Conservation (phyloP, 2,888 invertebrate genomes). For the Meta bourneti region DNA sequence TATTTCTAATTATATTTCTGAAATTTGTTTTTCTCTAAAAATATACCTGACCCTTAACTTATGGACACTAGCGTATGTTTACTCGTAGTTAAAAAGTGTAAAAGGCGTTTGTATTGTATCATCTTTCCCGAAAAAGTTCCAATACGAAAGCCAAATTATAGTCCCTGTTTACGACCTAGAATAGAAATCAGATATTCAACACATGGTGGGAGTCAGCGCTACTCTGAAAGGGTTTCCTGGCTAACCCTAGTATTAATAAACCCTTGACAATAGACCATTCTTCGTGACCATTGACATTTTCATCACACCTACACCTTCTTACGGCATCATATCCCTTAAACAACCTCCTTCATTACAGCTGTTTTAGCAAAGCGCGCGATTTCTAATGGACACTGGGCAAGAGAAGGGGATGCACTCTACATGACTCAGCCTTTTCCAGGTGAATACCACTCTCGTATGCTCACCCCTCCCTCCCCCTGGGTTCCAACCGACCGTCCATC, state of each 20-base stretch:
- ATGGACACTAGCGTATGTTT: no score
- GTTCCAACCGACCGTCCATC: conserved; percentile 51
- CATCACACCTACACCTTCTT: neutral
- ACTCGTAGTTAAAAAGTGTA: no score
- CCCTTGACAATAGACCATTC: neutral
- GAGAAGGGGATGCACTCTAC: conserved; percentile 16
- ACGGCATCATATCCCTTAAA: neutral
- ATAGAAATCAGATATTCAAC: neutral
- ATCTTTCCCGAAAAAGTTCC: neutral
- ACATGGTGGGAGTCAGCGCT: neutral
- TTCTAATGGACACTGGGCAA: conserved; percentile 39
- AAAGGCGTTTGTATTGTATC: neutral
- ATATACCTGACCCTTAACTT: no score
- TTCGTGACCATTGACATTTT: neutral
- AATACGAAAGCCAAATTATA: neutral
- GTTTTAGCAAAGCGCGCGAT: conserved; percentile 18
- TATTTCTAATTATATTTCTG: no score
- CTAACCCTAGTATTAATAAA: neutral
- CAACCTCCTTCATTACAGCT: conserved; percentile 64
- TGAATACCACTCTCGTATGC: conserved; percentile 44
- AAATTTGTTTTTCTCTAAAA: no score
- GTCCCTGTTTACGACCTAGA: neutral
- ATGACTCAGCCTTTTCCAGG: conserved; percentile 73
- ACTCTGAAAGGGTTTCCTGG: neutral
- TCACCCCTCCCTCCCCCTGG: neutral